Evolutionary conservation across 92 coral and sea anemone species (phyloP).

Genomic region (Umimayanthus chanpuru): DNA sequence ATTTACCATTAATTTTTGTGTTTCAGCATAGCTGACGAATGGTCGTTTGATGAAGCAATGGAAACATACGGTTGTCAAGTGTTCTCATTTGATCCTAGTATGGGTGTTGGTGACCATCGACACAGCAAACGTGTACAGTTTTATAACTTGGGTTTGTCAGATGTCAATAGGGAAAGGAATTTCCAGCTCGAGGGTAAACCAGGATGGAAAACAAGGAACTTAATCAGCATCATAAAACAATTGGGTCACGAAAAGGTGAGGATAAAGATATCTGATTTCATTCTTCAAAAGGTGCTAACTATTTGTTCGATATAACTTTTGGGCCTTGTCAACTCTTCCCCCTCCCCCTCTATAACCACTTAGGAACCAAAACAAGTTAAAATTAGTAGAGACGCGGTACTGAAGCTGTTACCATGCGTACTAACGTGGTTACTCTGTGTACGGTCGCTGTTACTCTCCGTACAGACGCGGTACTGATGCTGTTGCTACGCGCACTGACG

Average conservation of each 20-base stretch:
- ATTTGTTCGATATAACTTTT: no score
- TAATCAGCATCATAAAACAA: conserved; percentile 65
- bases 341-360: no score
- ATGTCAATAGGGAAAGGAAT: conserved; percentile 65
- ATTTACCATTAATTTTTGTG: background rate
- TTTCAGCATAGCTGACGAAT: conserved; percentile 79
- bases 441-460: no score
- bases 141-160: conserved; percentile 75
- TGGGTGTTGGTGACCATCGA: conserved; percentile 66
- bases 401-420: no score
- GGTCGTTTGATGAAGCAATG: conserved; percentile 90
- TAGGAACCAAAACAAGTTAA: no score
- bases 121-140: conserved; percentile 71
- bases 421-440: no score
- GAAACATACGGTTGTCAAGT: conserved; percentile 84
- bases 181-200: conserved; percentile 29
- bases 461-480: no score
- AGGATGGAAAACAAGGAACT: conserved; percentile 80
- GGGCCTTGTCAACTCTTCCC: no score
- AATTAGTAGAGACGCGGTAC: no score
- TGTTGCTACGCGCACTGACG: no score
- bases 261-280: background rate
- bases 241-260: conserved; percentile 80
- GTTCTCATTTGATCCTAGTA: conserved; percentile 90
- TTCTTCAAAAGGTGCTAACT: no score